A percentile compares a stretch with the other conserved stretches of the same genome.
Conservation (phyloP, 2,888 invertebrate genomes). For the Phoenoteleia sp. region DNA sequence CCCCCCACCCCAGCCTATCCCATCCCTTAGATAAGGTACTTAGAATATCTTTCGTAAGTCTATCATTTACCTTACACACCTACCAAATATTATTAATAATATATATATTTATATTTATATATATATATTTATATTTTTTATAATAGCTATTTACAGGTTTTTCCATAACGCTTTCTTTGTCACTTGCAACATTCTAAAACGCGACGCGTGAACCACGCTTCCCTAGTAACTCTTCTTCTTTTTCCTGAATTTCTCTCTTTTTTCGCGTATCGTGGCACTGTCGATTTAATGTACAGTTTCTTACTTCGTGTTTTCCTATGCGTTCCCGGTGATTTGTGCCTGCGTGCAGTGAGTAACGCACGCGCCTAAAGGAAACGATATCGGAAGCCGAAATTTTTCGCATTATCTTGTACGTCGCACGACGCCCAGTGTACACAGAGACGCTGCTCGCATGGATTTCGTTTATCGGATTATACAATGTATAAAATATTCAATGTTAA, state of each 20-base stretch:
- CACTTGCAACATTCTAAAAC: constrained; percentile 58
- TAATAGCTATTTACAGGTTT: constrained; percentile 84
- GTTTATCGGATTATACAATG: constrained; percentile 50
- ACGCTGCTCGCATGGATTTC: constrained; percentile 39
- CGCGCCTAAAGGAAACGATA: constrained; percentile 47
- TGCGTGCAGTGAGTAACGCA: constrained; percentile 36
- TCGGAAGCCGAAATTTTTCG: constrained; percentile 3
- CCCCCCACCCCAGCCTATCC: constrained; percentile 43
- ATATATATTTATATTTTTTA: constrained; percentile 80
- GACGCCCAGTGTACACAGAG: constrained; percentile 35
- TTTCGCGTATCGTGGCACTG: constrained; percentile 64
- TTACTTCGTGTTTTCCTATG: constrained; percentile 19
- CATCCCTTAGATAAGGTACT: constrained; percentile 83
- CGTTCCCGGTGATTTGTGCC: constrained; percentile 72
- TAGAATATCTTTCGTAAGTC: constrained; percentile 83
- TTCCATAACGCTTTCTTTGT: constrained; percentile 78
- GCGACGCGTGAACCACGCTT: constrained; percentile 51
- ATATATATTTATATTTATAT: constrained; percentile 76
- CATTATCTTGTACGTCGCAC: not conserved
- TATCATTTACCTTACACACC: constrained; percentile 83
- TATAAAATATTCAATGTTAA: constrained; percentile 57
- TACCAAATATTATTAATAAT: constrained; percentile 83
- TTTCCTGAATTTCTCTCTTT: constrained; percentile 2
- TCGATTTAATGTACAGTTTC: constrained; percentile 60
- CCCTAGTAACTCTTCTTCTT: not conserved